Evolutionary conservation across 2,888 invertebrate species (phyloP).

Genomic region (Drosophila greeni): DNA sequence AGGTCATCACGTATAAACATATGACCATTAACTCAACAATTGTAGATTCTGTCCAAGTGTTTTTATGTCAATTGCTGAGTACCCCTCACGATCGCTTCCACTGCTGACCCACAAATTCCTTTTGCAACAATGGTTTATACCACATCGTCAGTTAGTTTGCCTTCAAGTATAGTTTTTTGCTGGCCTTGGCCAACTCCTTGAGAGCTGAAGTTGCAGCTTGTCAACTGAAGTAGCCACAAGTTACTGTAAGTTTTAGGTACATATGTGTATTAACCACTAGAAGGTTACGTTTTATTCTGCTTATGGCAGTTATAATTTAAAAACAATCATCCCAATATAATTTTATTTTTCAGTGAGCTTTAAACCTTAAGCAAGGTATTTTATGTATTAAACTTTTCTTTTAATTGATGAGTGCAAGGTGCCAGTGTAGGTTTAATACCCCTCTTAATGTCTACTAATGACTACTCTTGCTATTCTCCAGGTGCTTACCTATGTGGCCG

Average conservation of each 20-base stretch:
- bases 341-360: background rate
- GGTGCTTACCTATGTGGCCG: slow-evolving; percentile 90
- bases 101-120: slow-evolving; percentile 23
- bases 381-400: too few relatives aligned
- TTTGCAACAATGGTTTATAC: slow-evolving; percentile 17
- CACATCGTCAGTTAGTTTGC: slow-evolving; percentile 4
- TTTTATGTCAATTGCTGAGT: slow-evolving; percentile 22
- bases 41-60: slow-evolving; percentile 6
- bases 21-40: slow-evolving; percentile 7
- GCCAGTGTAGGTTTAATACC: slow-evolving; percentile 6
- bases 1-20: slow-evolving; percentile 11
- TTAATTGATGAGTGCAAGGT: background rate
- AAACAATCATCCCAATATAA: background rate
- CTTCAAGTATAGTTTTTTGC: background rate
- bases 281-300: background rate
- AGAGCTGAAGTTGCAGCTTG: slow-evolving; percentile 9
- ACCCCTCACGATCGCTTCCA: slow-evolving; percentile 8
- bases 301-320: background rate
- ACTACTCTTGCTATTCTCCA: slow-evolving; percentile 63
- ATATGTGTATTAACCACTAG: background rate
- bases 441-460: background rate
- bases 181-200: slow-evolving; percentile 35
- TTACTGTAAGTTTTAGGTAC: background rate
- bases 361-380: too few relatives aligned
- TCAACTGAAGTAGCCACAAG: slow-evolving; percentile 21